Evolutionary conservation across 2,888 invertebrate genomes (phyloP).

Genomic region (Meta bourneti): DNA sequence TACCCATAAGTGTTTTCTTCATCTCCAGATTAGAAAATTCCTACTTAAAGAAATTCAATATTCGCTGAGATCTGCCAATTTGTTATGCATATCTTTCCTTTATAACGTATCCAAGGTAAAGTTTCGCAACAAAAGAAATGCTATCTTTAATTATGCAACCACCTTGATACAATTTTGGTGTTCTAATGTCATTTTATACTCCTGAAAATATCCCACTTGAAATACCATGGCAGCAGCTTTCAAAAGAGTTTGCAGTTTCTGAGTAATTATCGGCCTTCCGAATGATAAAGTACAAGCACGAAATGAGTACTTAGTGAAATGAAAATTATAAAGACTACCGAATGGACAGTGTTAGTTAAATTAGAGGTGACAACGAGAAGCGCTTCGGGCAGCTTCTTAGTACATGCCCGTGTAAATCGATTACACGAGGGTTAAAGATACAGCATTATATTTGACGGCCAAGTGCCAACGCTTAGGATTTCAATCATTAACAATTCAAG

Average conservation of each 20-base stretch:
- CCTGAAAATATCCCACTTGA: neutral
- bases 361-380: slow-evolving; percentile 13
- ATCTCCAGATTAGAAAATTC: too few relatives aligned
- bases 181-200: neutral
- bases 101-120: neutral
- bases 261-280: slow-evolving; percentile 7
- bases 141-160: neutral
- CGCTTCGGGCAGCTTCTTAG: slow-evolving; percentile 1
- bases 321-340: slow-evolving; percentile 32
- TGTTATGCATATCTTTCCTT: neutral
- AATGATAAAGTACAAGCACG: slow-evolving; percentile 11
- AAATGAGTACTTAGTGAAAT: slow-evolving; percentile 31
- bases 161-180: neutral
- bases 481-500: neutral
- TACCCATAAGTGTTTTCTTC: too few relatives aligned
- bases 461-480: neutral
- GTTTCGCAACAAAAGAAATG: neutral
- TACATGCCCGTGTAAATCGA: slow-evolving; percentile 5
- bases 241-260: neutral
- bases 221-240: neutral
- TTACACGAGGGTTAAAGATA: slow-evolving; percentile 1
- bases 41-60: neutral
- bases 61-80: neutral
- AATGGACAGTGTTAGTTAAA: slow-evolving; percentile 35
- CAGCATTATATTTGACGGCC: neutral